A percentile compares a stretch with the other conserved stretches of the same genome.
Conservation (phyloP, 2,888 invertebrate species). For the Apodemia zela region DNA sequence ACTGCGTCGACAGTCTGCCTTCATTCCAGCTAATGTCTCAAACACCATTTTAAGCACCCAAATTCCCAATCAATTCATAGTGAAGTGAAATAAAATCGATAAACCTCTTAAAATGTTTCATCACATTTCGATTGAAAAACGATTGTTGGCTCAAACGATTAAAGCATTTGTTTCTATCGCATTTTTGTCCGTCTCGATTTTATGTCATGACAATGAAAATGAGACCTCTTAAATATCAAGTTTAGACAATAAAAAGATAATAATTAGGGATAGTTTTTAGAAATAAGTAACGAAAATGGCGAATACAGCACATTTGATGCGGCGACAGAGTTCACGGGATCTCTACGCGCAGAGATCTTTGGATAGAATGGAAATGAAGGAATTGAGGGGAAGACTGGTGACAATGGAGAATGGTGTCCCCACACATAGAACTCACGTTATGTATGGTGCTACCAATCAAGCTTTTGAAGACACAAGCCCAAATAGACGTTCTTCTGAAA, state of each 20-base stretch:
- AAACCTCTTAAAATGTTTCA: slow-evolving; percentile 17
- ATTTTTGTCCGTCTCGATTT: slow-evolving; percentile 38
- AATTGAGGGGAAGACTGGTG: slow-evolving; percentile 89
- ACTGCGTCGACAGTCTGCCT: slow-evolving; percentile 35
- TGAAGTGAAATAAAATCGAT: slow-evolving; percentile 35
- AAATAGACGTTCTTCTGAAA: slow-evolving; percentile 60
- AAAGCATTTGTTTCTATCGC: background rate
- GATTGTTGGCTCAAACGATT: slow-evolving; percentile 2
- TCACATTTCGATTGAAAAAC: slow-evolving; percentile 24
- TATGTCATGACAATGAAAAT: slow-evolving; percentile 65
- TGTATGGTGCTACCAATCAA: slow-evolving; percentile 93
- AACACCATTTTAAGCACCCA: slow-evolving; percentile 20
- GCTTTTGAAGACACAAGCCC: slow-evolving; percentile 84
- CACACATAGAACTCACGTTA: slow-evolving; percentile 69
- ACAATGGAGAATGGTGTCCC: slow-evolving; percentile 84
- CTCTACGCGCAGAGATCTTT: slow-evolving; percentile 89
- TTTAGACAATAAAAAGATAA: slow-evolving; percentile 33
- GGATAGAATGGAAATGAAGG: slow-evolving; percentile 92
- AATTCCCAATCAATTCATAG: slow-evolving; percentile 30
- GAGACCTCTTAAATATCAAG: slow-evolving; percentile 39
- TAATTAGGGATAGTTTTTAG: slow-evolving; percentile 32
- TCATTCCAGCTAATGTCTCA: slow-evolving; percentile 30
- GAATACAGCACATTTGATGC: slow-evolving; percentile 92
- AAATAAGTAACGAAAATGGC: slow-evolving; percentile 82
- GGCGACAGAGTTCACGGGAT: slow-evolving; percentile 93